Evolutionary conservation across 2,797 vertebrate species (phyloP), one percentile per base, ranked within the genome.

Genomic region (Neosilurus hyrtlii): DNA sequence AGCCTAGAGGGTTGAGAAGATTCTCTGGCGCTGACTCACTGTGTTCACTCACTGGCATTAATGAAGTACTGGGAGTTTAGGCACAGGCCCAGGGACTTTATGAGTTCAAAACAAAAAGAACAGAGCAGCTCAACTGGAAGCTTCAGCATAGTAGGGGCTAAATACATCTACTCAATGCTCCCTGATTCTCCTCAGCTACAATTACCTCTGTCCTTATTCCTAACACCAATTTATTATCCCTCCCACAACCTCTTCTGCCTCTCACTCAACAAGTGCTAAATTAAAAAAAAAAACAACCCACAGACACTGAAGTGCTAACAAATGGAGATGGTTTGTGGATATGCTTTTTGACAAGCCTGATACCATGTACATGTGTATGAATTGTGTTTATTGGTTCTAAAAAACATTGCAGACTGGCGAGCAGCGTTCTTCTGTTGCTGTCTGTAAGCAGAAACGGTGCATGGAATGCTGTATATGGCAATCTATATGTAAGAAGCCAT

Each of bases 1-100:
- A 79, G 85, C 80, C 83, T 81, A 83, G 81, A 86, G 81, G 83
- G 83, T 83, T 81, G 78, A 70, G 78, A 51, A 82, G 70, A 30
- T 77, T 85, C 67, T 66, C 76, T 82, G 82, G 84, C 85, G 85
- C 71, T 30, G 66, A 49, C 62, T 54, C 79, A 76, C 57, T 82
- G 24, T 85, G 63, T 74, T 85, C 30, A 35, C 56, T 18, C 43
- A 70, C 82, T 82, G 63, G 74, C 84, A 76, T 74, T 22, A 66
- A 79, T 68, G 51, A 65, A 67, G 72, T 62, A 18, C 70, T 67
- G 62, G 35, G 73, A 65, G 79, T 70, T 80, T 14, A 35, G 24
- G 59, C 49, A 54, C 35, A 81, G 51, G 12, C 51, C 78, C 43
- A 71, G 80, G 61, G 56, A 67, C 16, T 30, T 63, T 61, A 70